phyloP scores from a whole-genome alignment of 2,797 vertebrate species.

The Lepus townsendii region DNA sequence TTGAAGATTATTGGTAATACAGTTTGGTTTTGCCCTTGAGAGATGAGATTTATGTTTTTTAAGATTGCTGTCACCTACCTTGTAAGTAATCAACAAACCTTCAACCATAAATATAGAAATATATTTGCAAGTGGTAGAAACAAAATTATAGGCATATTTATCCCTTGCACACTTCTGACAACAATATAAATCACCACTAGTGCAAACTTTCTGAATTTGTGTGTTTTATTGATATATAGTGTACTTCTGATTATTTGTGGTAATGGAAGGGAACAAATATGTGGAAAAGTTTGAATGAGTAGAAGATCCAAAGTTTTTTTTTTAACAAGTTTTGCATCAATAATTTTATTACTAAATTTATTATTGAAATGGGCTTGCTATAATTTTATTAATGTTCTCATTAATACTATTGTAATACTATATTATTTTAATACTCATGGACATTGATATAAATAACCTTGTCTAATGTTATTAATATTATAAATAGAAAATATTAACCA shows the following conservation, averaged over 20 bases:
- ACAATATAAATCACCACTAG: constrained; percentile 52
- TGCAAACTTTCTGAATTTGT: constrained; percentile 51
- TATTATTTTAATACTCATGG: not conserved
- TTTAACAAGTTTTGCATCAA: not conserved
- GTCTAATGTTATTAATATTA: not conserved
- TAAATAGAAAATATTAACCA: not conserved
- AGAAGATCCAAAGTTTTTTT: not conserved
- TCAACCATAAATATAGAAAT: constrained; percentile 74
- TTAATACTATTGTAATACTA: constrained; percentile 6
- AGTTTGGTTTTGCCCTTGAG: constrained; percentile 69
- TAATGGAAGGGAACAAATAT: constrained; percentile 9
- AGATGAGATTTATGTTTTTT: constrained; percentile 72
- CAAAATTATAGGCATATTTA: constrained; percentile 57
- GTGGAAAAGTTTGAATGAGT: not conserved
- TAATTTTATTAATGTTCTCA: not conserved
- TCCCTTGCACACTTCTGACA: constrained; percentile 63
- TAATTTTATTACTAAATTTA: not conserved
- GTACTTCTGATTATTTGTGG: constrained; percentile 55
- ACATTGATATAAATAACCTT: not conserved
- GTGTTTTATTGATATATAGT: constrained; percentile 43
- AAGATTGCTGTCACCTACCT: constrained; percentile 62
- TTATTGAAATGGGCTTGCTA: not conserved
- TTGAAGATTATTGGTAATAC: constrained; percentile 64
- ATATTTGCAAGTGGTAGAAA: constrained; percentile 62
- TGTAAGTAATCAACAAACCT: constrained; percentile 73